phyloP scores from a whole-genome alignment of 1,140 invertebrate genomes.

The Homalodisca vitripennis region DNA sequence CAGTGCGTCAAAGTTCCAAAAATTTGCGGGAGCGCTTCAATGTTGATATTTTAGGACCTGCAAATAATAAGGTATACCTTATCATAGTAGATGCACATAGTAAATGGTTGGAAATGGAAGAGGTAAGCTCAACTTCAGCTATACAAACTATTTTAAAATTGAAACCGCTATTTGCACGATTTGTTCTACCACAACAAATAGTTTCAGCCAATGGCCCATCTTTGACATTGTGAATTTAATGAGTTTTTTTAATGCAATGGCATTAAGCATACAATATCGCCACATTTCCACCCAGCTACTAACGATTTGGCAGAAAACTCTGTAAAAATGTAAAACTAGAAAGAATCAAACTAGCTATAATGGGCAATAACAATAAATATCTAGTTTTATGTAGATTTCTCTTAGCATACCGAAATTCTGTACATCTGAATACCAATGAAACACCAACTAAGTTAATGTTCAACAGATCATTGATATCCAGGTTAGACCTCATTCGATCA shows the following conservation, averaged over 20 bases:
- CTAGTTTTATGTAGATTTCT: background rate
- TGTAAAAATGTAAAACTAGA: background rate
- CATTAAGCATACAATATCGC: background rate
- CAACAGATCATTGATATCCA: background rate
- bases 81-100: conserved; percentile 25
- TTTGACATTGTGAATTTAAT: background rate
- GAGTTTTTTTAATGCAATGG: background rate
- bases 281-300: background rate
- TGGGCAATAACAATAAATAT: background rate
- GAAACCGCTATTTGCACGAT: background rate
- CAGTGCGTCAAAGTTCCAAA: background rate
- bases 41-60: conserved; percentile 8
- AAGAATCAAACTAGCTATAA: background rate
- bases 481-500: background rate
- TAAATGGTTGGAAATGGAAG: conserved; percentile 27
- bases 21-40: background rate
- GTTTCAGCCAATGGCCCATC: background rate
- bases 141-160: conserved; percentile 15
- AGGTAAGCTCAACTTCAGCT: conserved; percentile 6
- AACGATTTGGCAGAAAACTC: conserved; percentile 5
- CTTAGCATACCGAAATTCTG: conserved; percentile 1
- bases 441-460: conserved; percentile 6
- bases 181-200: background rate
- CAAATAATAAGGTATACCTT: background rate
- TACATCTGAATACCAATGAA: background rate